Percentiles rank a stretch among this genome's conserved stretches.
phyloP scores from a whole-genome alignment of 2,113 vertebrate genomes.

The Larimichthys polyactis region DNA sequence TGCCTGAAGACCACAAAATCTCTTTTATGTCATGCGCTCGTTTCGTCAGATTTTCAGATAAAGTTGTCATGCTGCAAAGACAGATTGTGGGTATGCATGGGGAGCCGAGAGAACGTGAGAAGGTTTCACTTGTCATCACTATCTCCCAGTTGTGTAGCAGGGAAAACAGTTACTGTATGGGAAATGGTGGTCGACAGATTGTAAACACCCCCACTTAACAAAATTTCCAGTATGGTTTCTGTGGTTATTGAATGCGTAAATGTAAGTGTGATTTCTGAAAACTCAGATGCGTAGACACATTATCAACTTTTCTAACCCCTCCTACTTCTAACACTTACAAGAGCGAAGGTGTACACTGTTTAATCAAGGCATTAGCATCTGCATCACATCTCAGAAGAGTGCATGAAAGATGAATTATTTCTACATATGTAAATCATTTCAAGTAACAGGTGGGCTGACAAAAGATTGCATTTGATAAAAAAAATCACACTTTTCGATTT shows the following conservation, averaged over 20 bases:
- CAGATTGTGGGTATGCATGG: conserved; percentile 15
- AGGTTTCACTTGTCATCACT: conserved; percentile 71
- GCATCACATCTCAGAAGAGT: neutral
- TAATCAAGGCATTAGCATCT: neutral
- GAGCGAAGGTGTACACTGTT: conserved; percentile 6
- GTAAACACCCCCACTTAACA: conserved; percentile 65
- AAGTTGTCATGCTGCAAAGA: conserved; percentile 33
- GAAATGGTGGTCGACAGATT: conserved; percentile 67
- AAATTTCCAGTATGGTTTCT: conserved; percentile 60
- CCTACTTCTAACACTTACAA: neutral
- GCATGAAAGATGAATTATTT: neutral
- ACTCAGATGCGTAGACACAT: neutral
- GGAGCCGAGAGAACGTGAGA: conserved; percentile 48
- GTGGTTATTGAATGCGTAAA: conserved; percentile 48
- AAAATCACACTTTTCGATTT: too few relatives aligned
- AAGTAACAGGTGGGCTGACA: neutral
- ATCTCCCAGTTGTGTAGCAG: conserved; percentile 32
- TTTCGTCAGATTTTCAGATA: conserved; percentile 54
- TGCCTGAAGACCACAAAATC: conserved; percentile 48
- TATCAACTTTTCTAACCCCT: neutral
- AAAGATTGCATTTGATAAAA: neutral
- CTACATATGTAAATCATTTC: neutral
- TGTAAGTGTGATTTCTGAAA: conserved; percentile 43
- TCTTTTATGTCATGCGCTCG: conserved; percentile 30
- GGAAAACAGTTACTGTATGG: conserved; percentile 55